A percentile compares a stretch with the other conserved stretches of the same genome.
These are phyloP conservation scores for Listronotus bonariensis DNA, from an alignment of 1,140 invertebrate species.

Conservation along the genomic window DNA sequence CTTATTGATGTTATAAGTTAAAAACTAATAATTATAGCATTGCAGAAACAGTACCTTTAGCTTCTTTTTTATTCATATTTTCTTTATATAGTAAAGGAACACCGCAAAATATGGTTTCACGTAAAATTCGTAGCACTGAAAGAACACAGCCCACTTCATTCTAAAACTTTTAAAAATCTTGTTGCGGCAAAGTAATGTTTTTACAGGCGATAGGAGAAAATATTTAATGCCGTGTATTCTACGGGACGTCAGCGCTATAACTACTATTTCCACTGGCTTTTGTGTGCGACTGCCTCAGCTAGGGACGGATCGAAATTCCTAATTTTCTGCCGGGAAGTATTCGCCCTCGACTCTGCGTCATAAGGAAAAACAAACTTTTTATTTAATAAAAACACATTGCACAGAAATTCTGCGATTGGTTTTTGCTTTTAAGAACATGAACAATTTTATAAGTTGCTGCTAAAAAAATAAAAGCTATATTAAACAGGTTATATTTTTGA, in stretches of 20 bases:
- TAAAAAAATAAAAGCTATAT: too few relatives aligned
- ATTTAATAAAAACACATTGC: too few relatives aligned
- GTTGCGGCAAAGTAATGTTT: slow-evolving; percentile 22
- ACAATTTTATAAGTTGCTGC: too few relatives aligned
- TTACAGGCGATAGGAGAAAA: slow-evolving; percentile 9
- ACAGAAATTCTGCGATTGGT: too few relatives aligned
- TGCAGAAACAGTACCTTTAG: slow-evolving; percentile 29
- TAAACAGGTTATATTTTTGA: too few relatives aligned
- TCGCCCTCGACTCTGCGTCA: slow-evolving; percentile 28
- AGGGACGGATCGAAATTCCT: slow-evolving; percentile 33
- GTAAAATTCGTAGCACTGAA: slow-evolving; percentile 21
- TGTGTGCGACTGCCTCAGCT: slow-evolving; percentile 30
- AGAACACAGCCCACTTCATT: slow-evolving; percentile 27
- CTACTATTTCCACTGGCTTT: slow-evolving; percentile 29
- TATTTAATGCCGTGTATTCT: slow-evolving; percentile 22
- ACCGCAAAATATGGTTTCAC: slow-evolving; percentile 14
- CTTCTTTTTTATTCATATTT: slow-evolving; percentile 33
- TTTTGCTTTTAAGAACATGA: too few relatives aligned
- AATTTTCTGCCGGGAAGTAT: slow-evolving; percentile 30
- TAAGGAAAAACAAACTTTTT: slow-evolving; percentile 4
- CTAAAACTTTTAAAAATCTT: slow-evolving; percentile 19
- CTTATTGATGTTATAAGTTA: too few relatives aligned
- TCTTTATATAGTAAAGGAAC: slow-evolving; percentile 21
- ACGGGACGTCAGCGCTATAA: slow-evolving; percentile 31
- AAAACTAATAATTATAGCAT: not conserved